phyloP scores from a whole-genome alignment of 1,140 invertebrate species.

The Danaus melanippus region DNA sequence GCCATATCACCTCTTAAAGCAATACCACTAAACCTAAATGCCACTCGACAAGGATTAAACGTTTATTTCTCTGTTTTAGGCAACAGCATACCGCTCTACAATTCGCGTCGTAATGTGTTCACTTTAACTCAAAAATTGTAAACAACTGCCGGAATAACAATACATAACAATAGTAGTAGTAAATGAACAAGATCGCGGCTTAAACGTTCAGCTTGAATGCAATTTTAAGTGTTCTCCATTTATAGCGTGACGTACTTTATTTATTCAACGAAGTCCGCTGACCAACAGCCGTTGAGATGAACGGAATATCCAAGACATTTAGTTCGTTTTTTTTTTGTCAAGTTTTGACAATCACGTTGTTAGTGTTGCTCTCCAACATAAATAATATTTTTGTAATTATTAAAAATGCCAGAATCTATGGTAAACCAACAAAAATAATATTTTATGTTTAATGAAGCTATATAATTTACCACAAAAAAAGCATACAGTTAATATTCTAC shows the following conservation, averaged over 20 bases:
- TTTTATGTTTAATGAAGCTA: no score
- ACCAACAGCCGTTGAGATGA: constrained; percentile 33
- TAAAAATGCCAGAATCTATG: constrained; percentile 6
- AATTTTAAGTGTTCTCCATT: constrained; percentile 43
- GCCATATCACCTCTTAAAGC: constrained; percentile 41
- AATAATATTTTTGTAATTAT: no score
- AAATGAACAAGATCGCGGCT: constrained; percentile 40
- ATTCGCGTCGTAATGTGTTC: constrained; percentile 24
- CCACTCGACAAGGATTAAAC: constrained; percentile 24
- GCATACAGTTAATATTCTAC: no score
- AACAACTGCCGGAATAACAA: constrained; percentile 59
- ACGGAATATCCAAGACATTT: constrained; percentile 16
- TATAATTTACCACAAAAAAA: no score
- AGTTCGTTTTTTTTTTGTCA: constrained; percentile 21
- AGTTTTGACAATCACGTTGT: constrained; percentile 6
- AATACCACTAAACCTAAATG: constrained; percentile 31
- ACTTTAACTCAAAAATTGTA: constrained; percentile 39
- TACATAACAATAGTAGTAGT: constrained; percentile 41
- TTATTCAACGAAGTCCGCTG: constrained; percentile 30
- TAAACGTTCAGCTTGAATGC: constrained; percentile 34
- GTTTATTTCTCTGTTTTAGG: constrained; percentile 32
- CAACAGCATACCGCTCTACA: constrained; percentile 25
- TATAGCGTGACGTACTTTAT: constrained; percentile 48
- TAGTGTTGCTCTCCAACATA: no score
- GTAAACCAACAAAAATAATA: background rate